phyloP scores from a whole-genome alignment of 2,888 invertebrate species.

The Tanaodytes sp. region DNA sequence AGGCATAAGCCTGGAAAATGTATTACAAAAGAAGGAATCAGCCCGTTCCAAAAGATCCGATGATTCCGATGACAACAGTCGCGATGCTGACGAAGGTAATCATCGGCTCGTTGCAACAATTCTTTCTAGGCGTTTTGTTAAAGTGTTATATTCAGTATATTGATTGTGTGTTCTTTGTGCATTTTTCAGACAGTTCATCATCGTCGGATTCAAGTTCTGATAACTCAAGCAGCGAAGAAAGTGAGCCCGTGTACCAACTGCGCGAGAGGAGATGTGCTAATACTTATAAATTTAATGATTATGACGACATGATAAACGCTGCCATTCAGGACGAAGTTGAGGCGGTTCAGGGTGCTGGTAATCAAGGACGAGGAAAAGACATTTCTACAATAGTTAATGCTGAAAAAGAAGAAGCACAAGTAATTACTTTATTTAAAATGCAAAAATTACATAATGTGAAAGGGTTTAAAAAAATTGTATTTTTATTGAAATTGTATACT shows the following conservation, averaged over 20 bases:
- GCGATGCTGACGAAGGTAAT: conserved; percentile 56
- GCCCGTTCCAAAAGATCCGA: conserved; percentile 59
- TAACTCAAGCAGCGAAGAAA: conserved; percentile 75
- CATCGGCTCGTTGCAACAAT: too few species aligned
- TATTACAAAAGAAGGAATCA: conserved; percentile 74
- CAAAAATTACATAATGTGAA: too few species aligned
- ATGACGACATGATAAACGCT: conserved; percentile 94
- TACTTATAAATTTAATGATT: conserved; percentile 91
- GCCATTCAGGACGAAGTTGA: conserved; percentile 87
- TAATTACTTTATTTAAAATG: not conserved
- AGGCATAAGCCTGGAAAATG: conserved; percentile 83
- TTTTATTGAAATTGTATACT: conserved; percentile 6
- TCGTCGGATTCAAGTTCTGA: conserved; percentile 65
- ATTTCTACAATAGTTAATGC: conserved; percentile 89
- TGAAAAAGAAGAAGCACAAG: conserved; percentile 79
- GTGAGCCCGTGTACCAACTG: conserved; percentile 87
- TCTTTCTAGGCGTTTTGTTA: too few species aligned
- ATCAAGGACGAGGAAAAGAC: conserved; percentile 90
- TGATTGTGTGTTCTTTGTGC: too few species aligned
- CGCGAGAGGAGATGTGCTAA: conserved; percentile 86
- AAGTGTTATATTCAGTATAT: too few species aligned
- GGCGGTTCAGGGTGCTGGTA: conserved; percentile 84
- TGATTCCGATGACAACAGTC: conserved; percentile 58
- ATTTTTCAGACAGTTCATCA: conserved; percentile 60
- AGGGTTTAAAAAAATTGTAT: too few species aligned